Percentiles rank a stretch among this genome's conserved stretches.
phyloP scores from a whole-genome alignment of 1,140 invertebrate genomes.

The Thereuonema tuberculata region DNA sequence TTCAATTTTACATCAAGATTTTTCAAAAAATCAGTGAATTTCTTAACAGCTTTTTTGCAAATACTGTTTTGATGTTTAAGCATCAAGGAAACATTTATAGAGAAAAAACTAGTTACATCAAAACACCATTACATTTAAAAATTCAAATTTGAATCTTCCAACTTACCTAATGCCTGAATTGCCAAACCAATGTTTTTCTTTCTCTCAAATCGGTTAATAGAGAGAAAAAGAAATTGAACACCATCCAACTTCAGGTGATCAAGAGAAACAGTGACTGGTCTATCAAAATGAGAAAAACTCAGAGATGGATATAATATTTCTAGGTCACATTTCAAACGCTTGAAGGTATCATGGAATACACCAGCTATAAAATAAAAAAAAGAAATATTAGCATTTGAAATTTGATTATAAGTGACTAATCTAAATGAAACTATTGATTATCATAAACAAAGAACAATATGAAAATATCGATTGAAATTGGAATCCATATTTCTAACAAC shows the following conservation, averaged over 20 bases:
- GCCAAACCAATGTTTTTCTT: constrained; percentile 89
- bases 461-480: no score
- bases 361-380: constrained; percentile 35
- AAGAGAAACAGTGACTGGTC: constrained; percentile 36
- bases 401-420: no score
- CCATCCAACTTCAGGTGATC: constrained; percentile 24
- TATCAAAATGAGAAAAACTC: constrained; percentile 60
- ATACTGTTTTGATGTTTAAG: no score
- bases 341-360: constrained; percentile 75
- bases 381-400: constrained; percentile 4
- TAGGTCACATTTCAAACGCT: constrained; percentile 46
- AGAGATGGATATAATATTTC: constrained; percentile 90
- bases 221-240: constrained; percentile 52
- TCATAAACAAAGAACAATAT: no score
- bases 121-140: no score
- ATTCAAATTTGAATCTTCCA: neutral
- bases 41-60: no score
- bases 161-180: constrained; percentile 32
- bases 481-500: no score
- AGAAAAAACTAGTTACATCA: no score
- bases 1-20: no score
- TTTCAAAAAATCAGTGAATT: no score
- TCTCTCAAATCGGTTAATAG: constrained; percentile 92
- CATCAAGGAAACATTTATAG: no score
- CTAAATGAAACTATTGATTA: no score